Evolutionary conservation across 2,113 vertebrate genomes (phyloP), one percentile per base, ranked within the genome.

Genomic region (Sinosuthora webbiana): DNA sequence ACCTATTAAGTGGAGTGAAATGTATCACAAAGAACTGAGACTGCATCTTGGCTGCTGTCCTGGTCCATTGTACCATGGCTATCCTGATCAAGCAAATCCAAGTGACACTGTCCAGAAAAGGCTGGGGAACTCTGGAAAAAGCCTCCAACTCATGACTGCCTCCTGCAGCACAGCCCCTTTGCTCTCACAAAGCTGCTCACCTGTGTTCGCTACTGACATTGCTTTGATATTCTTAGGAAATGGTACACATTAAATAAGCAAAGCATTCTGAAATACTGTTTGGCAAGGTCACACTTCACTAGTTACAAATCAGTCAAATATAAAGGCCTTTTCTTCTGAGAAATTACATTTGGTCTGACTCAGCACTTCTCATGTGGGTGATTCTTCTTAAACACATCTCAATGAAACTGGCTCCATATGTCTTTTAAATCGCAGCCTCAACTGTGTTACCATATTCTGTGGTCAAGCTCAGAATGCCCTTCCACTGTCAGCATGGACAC

Each of bases 61-160:
- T 75, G 7, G 1, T 52, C 31, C 2, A 0, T 1, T 39, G 60
- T 13, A 50, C 15, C 41, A 37, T 2, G 1, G 79, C 52, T 27
- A 30, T 28, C 52, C 56, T 53, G 27, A 31, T 23, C 12, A 27
- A 49, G 57, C 69, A 90, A 82, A 93, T 37, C 62, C 71, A 55
- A 49, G 53, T 1, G 5, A 45, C 1, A 2, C 37, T n/a, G 25
- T 30, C 59, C 88, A 92, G 85, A 82, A 70, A 90, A 64, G 0
- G 0, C 0, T 16, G 44, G 25, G 49, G 33, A 27, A 42, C 12
- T 24, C 44, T 55, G 80, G 35, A 5, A 78, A 42, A 86, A 89
- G 33, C 55, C 47, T 88, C 74, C 39, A 56, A 63, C 53, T 85
- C 8, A 2, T 35, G 37, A 37, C 55, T 47, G 63, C 42, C 17